Evolutionary conservation across 2,797 vertebrate genomes (phyloP).

Genomic region (Karalla daura): DNA sequence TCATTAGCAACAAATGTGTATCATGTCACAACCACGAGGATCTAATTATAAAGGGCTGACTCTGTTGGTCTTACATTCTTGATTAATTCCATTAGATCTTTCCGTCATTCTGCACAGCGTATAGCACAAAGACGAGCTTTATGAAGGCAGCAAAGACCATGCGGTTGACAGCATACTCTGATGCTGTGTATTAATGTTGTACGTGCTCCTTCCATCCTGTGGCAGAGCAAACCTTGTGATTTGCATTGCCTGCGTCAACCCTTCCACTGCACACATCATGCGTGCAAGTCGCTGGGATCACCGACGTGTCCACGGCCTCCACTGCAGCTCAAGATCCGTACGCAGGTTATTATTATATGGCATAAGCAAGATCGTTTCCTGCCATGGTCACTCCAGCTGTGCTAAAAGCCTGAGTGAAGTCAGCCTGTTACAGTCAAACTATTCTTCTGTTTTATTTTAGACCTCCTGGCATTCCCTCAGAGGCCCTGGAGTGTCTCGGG

Average conservation of each 20-base stretch:
- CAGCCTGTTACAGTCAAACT: not conserved
- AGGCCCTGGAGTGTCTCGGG: not conserved
- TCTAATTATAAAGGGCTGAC: conserved; percentile 1
- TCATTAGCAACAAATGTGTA: conserved; percentile 3
- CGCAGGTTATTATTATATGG: not conserved
- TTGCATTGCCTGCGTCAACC: not conserved
- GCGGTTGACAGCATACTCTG: not conserved
- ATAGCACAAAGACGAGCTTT: conserved; percentile 12
- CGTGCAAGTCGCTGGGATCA: not conserved
- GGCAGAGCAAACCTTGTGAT: conserved; percentile 19
- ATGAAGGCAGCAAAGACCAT: not conserved
- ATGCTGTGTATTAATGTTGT: conserved; percentile 22
- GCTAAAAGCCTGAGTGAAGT: not conserved
- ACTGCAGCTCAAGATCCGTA: not conserved
- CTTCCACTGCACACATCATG: conserved; percentile 5
- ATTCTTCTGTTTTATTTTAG: not conserved
- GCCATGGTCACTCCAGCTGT: not conserved
- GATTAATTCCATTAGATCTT: conserved; percentile 9
- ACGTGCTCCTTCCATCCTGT: conserved; percentile 14
- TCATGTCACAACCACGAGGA: not conserved
- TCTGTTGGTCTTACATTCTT: not conserved
- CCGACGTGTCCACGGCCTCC: not conserved
- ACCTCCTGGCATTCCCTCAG: not conserved
- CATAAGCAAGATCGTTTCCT: not conserved
- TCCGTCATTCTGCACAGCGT: not conserved